Evolutionary conservation across 2,888 invertebrate species (phyloP).

Genomic region (Perithous albicinctus): DNA sequence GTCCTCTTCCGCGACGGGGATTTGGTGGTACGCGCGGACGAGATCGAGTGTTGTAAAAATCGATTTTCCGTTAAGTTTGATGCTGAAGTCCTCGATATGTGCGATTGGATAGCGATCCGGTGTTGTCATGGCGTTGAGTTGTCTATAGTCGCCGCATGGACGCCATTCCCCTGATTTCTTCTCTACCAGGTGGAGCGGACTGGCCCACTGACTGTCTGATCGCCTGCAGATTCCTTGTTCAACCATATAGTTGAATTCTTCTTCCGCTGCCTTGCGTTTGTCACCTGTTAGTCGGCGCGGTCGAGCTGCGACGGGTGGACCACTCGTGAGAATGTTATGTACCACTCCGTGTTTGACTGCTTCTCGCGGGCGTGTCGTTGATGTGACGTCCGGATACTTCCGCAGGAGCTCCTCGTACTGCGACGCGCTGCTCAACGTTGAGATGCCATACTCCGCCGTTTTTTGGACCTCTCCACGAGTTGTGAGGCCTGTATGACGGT

Average conservation of each 20-base stretch:
- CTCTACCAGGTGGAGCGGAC: constrained; percentile 80
- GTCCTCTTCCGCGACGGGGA: too few relatives aligned
- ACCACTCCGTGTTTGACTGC: neutral
- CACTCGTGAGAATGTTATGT: constrained; percentile 78
- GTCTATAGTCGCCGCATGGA: constrained; percentile 77
- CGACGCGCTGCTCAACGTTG: neutral
- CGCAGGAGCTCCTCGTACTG: constrained; percentile 8
- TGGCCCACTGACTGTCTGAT: constrained; percentile 82
- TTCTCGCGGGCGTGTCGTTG: constrained; percentile 3
- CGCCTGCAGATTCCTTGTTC: constrained; percentile 82
- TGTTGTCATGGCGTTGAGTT: constrained; percentile 69
- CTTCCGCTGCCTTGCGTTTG: constrained; percentile 75
- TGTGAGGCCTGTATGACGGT: constrained; percentile 21
- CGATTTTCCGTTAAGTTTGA: constrained; percentile 66
- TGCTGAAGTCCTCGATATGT: constrained; percentile 74
- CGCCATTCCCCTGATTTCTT: too few relatives aligned
- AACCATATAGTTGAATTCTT: constrained; percentile 77
- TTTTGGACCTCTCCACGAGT: neutral
- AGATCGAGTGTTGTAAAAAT: too few relatives aligned
- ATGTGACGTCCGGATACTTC: constrained; percentile 31
- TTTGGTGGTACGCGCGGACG: too few relatives aligned
- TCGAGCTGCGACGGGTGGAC: constrained; percentile 77
- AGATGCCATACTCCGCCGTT: neutral
- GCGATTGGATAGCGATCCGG: constrained; percentile 78
- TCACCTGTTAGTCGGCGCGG: constrained; percentile 79